Evolutionary conservation across 2,113 vertebrate genomes (phyloP).

Genomic region (Perca flavescens): DNA sequence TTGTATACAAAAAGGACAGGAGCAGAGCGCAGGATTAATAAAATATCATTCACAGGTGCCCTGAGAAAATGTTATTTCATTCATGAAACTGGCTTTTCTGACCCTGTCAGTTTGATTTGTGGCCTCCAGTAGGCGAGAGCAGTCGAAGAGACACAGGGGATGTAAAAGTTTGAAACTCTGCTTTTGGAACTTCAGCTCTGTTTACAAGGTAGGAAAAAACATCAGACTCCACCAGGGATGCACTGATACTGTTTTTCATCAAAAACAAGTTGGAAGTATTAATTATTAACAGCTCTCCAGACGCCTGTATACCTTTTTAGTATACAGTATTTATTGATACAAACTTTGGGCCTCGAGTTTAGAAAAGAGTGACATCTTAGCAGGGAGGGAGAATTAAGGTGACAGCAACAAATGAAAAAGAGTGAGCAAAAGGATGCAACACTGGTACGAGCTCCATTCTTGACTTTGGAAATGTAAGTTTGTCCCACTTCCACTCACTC

Average conservation of each 20-base stretch:
- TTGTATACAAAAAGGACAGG: constrained; percentile 1
- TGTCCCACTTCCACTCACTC: neutral
- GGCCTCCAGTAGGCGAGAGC: constrained; percentile 35
- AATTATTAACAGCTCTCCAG: constrained; percentile 53
- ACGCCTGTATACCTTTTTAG: neutral
- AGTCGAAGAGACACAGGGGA: constrained; percentile 30
- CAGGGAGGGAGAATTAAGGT: neutral
- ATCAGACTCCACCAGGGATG: neutral
- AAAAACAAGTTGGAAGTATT: constrained; percentile 19
- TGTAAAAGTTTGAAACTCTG: constrained; percentile 33
- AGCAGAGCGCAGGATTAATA: constrained; percentile 56
- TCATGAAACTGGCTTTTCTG: constrained; percentile 35
- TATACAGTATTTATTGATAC: neutral
- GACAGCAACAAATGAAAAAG: neutral
- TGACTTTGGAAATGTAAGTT: neutral
- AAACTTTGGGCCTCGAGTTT: neutral
- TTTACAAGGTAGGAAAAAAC: constrained; percentile 36
- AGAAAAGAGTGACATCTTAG: neutral
- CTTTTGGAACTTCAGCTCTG: constrained; percentile 50
- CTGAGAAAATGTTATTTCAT: constrained; percentile 50
- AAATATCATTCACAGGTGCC: constrained; percentile 50
- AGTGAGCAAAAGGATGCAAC: neutral
- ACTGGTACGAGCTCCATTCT: neutral
- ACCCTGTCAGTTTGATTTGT: constrained; percentile 49
- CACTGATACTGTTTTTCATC: neutral